Conservation (phyloP, 2,888 invertebrate species). For the Rotaria sp. region DNA sequence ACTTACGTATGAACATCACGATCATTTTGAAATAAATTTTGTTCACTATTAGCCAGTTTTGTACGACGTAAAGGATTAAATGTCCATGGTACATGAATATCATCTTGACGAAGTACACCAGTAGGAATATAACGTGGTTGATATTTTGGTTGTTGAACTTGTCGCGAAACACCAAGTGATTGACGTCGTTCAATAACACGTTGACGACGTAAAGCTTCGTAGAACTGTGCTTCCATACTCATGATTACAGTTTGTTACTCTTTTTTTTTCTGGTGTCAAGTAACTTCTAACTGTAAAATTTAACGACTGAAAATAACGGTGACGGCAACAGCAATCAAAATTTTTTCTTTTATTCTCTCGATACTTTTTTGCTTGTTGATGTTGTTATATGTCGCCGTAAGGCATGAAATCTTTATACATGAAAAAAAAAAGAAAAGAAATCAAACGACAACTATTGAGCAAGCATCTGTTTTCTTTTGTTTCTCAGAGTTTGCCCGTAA, state of each 20-base stretch:
- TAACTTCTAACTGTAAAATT: not conserved
- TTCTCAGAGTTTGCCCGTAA: too few species aligned
- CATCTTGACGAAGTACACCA: not conserved
- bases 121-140: not conserved
- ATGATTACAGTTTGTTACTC: not conserved
- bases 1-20: not conserved
- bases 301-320: not conserved
- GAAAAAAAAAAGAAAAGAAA: not conserved
- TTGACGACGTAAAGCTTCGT: not conserved
- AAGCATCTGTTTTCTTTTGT: not conserved
- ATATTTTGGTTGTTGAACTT: slow-evolving; percentile 24
- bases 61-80: slow-evolving; percentile 16
- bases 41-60: not conserved
- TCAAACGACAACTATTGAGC: not conserved
- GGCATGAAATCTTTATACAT: not conserved
- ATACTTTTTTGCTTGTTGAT: not conserved
- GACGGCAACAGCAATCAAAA: not conserved
- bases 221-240: slow-evolving; percentile 20
- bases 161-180: not conserved
- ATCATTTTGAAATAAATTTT: not conserved
- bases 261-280: not conserved
- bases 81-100: not conserved
- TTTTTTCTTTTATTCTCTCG: not conserved
- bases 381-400: not conserved
- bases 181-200: not conserved